Percentiles rank a stretch among this genome's conserved stretches.
Conservation (phyloP, 2,797 vertebrate genomes). For the Anguilla obscura region DNA sequence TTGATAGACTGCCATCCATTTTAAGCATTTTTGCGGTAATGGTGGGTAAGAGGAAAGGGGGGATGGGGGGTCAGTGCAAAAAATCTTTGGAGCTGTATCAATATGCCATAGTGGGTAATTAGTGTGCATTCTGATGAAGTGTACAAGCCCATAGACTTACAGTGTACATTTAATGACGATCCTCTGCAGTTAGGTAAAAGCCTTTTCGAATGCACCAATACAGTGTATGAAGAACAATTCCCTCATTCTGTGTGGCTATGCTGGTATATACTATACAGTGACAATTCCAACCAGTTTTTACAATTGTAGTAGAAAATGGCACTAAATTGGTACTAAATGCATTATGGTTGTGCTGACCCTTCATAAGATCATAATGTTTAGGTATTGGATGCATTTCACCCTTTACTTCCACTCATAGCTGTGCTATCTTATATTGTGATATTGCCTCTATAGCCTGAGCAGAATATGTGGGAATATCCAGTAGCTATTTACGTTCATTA, state of each 20-base stretch:
- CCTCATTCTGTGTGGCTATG: background rate
- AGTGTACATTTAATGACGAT: background rate
- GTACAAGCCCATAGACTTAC: background rate
- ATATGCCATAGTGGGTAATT: background rate
- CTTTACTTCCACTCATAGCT: background rate
- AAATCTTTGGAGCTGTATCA: background rate
- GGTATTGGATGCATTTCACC: background rate
- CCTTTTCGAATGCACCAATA: background rate
- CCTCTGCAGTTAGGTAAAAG: background rate
- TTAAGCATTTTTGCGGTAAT: background rate
- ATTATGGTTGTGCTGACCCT: background rate
- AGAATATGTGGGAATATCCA: background rate
- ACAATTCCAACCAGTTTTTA: too few species aligned
- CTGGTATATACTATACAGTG: background rate
- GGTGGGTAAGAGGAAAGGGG: background rate
- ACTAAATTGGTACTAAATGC: background rate
- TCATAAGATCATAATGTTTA: background rate
- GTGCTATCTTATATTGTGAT: background rate
- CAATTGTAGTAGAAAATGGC: too few species aligned
- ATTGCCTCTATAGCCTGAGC: background rate
- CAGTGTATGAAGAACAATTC: background rate
- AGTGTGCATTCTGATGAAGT: background rate
- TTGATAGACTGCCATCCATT: background rate
- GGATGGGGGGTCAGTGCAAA: too few species aligned
- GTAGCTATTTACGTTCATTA: background rate